Percentiles rank a stretch among this genome's conserved stretches.
These are phyloP conservation scores for Pseudococcus jackbeardsleyi DNA, from an alignment of 2,888 invertebrate species.

Conservation along the genomic window DNA sequence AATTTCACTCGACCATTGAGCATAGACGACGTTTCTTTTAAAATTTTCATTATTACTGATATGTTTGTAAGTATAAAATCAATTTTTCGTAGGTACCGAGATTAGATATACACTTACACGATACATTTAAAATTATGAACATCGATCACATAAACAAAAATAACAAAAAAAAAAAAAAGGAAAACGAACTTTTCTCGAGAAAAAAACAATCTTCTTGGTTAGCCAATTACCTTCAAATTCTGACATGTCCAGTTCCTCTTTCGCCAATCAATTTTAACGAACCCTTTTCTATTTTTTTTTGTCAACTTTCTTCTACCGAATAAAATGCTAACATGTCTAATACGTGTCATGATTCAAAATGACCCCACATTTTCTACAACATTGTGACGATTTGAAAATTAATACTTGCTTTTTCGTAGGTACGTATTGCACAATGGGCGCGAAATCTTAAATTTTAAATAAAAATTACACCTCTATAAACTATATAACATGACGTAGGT, in stretches of 20 bases:
- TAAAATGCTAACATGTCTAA: neutral
- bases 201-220: neutral
- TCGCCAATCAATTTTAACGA: neutral
- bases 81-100: neutral
- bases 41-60: neutral
- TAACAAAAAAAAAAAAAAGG: neutral
- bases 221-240: neutral
- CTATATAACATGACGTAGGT: neutral
- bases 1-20: no score
- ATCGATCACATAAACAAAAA: slow-evolving; percentile 42
- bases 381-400: neutral
- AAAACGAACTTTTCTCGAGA: neutral
- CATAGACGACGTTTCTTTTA: neutral
- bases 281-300: neutral
- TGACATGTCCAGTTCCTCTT: neutral
- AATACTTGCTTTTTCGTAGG: neutral
- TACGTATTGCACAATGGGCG: neutral
- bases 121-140: slow-evolving; percentile 17
- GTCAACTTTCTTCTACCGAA: neutral
- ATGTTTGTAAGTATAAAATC: neutral
- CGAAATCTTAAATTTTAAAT: slow-evolving; percentile 16
- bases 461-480: slow-evolving; percentile 14
- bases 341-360: slow-evolving; percentile 16
- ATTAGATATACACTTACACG: neutral
- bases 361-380: neutral